Evolutionary conservation across 2,113 vertebrate genomes (phyloP), one percentile per base, ranked within the genome.

Genomic region (Tursiops truncatus): DNA sequence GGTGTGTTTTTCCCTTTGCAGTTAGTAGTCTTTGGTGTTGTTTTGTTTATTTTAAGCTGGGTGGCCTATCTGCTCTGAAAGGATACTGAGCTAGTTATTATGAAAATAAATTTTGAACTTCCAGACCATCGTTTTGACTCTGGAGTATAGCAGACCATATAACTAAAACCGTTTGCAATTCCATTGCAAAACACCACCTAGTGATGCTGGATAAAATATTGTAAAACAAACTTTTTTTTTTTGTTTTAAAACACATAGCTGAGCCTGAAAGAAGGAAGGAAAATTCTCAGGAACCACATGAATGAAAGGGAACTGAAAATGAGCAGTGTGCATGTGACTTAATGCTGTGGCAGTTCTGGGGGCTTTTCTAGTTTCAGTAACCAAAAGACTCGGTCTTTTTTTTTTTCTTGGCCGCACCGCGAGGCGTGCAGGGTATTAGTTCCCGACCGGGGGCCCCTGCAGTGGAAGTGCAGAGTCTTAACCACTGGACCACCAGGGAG

Each of bases 61-160:
- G 36, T 81, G 33, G 28, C 81, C 26, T 92, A 1, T 82, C 38
- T 92, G n/a, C 76, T 88, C 36, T 88, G 26, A 93, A 84, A 84
- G 33, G 41, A 68, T 89, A 89, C 36, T 94, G 44, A 89, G 44
- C 53, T 95, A 44, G 23, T 88, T 63, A 76, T 12, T 88, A 70
- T 63, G 70, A 92, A 65, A 92, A 89, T 71, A 88, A 82, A 96
- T 23, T 47, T 11, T 71, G 79, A 71, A 85, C 31, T 84, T 92
- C 70, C 17, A 84, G 70, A 71, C 33, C 6, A 73, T 25, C 38
- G n/a, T 60, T 89, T 96, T 84, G 50, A 74, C 11, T 83, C 20
- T 6, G 9, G n/a, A 83, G 31, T 95, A 71, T 67, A 47, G 21
- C 56, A 84, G 13, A 83, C 77, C 20, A 28, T 56, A 71, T 85